Evolutionary conservation across 2,888 invertebrate species (phyloP), one percentile per base, ranked within the genome.

Genomic region (Argyra leucocephala): DNA sequence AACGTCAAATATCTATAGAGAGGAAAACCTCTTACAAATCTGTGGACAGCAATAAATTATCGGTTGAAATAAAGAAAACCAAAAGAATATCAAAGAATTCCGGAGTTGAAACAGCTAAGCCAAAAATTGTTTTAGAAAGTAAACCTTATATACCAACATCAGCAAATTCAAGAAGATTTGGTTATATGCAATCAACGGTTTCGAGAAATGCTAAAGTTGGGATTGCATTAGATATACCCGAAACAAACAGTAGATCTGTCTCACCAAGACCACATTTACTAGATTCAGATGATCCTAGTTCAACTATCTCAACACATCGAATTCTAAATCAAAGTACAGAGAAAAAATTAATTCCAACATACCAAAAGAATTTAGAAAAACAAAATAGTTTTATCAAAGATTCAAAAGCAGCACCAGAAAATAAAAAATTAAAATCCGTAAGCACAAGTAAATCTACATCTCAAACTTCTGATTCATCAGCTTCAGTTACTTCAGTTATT

Each of bases 121-220:
- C 24, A 63, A 64, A 61, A 68, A 68, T 48, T 12, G 18, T 18
- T 5, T 6, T 48, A 18, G 48, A 48, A 48, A 63, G 31, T 62
- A 60, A 59, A 67, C 2, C 61, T 18, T 48, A 64, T n/a, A 62
- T 36, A 15, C 59, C 65, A 12, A 36, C 65, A 21, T 63, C 67
- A 24, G 24, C 63, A 5, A 62, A 58, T 10, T 22, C 64, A 48
- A 63, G 74, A 64, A 70, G 76, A 23, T 81, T 81, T 72, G 82
- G 84, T 60, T 85, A 85, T 69, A 85, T 85, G 85, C 83, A 82
- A 69, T 84, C 85, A 1, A 85, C 85, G 24, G 72, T 85, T 59
- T 83, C 85, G 1, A 77, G 84, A 69, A 82, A 82, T 71, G 78
- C 83, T 74, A 84, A 84, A 73, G 79, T 82, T 59, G 83, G 81